Base-by-base conservation (phyloP, 2,888 invertebrate genomes). In the Tanypteryx hageni region DNA sequence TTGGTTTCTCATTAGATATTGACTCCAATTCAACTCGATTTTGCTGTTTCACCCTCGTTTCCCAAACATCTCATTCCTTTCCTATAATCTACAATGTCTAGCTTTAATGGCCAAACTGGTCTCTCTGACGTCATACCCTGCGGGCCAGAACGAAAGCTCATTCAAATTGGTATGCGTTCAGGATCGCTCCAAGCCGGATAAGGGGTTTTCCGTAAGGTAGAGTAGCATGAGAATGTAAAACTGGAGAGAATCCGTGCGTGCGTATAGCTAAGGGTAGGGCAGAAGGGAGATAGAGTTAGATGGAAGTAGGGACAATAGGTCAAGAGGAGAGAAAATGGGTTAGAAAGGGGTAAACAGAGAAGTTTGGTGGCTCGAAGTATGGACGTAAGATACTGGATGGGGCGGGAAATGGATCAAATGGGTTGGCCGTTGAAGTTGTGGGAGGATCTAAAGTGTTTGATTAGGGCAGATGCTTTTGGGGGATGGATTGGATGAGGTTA, bases 321-420 rank as follows among this genome's bases (percentile, higher is more conserved):
- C 59, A 86, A 16, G 61, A 11, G 18, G 86, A 86, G 58, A 85
- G 68, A 44, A 44, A 44, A 44, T 44, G 44, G 44, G 4, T 44
- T 44, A 44, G 64, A 11, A 82, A 14, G 86, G 86, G 59, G 61
- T 86, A 31, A 86, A 59, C 85, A 76, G 76, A 0, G n/a, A n/a
- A 85, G 57, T 57, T 57, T 76, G 22, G 76, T 76, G 76, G 76
- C 44, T 44, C 44, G 44, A 44, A 44, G 44, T 44, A 44, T 3
- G 44, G 44, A 44, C 44, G 44, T 1, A 5, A 44, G 44, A 44
- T 13, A 44, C 3, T 0, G 22, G 76, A 8, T 57, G 58, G 86
- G 31, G 86, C 59, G 86, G 86, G 86, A 86, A 86, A 86, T 61
- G 22, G 86, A 86, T 86, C 86, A 86, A 86, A 59, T 86, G 59